Base-by-base conservation (phyloP, 2,888 invertebrate genomes). In the Galerucella nymphaeae region DNA sequence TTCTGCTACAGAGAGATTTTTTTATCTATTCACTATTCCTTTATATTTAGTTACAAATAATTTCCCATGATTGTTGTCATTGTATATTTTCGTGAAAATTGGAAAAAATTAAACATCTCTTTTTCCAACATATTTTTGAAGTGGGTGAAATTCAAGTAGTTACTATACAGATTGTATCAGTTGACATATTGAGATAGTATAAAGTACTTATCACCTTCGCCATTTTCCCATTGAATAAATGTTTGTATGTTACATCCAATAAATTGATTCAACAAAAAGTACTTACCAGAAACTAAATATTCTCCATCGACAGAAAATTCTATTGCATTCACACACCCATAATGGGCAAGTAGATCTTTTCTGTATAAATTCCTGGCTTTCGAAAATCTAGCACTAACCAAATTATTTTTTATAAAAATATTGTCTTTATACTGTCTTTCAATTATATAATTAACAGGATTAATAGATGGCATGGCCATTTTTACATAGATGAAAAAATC, bases 251-350 rank as follows among this genome's bases (percentile, higher is more conserved):
- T 9, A 53, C 3, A 16, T 6, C 4, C 61, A 18, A 61, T 50
- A 42, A 53, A 38, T 14, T 30, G 42, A 65, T 53, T 66, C 58
- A 6, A 64, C 30, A 72, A 68, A 62, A 63, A 23, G 10, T 14
- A 69, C 85, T 89, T 89, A 96, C 97, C 97, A 85, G 97, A 97
- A 81, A 94, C 92, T 76, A 98, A 90, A 81, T 92, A 91, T 87
- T 94, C 93, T 80, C 96, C 96, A 88, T 95, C 93, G 79, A 91
- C 90, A 66, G 96, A 96, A 89, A 97, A 98, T 88, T 97, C 97
- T 81, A 97, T 94, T 76, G 97, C 97, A 89, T 98, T 98, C 72
- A 98, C 96, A 90, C 97, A 98, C 83, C 97, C 97, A 89, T 92
- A 97, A 89, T 97, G 97, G 78, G 95, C 94, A 78, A 92, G 89